Base-by-base conservation (phyloP, 2,113 vertebrate genomes). In the Phaethornis superciliosus region DNA sequence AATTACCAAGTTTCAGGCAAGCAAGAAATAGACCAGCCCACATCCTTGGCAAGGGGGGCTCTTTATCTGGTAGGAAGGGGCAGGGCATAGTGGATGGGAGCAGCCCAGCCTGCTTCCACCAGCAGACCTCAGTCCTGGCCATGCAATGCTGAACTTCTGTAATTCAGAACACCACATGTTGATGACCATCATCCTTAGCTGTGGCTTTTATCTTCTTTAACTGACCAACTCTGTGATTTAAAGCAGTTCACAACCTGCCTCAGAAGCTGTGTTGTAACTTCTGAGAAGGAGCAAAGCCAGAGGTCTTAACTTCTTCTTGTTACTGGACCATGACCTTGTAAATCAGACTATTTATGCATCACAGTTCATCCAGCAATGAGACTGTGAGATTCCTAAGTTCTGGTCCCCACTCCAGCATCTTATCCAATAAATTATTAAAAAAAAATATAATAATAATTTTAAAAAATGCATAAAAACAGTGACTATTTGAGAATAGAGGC, bases 1-100 rank as follows among this genome's bases (percentile, higher is more conserved):
- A 24, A 54, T 51, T 49, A 52, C 24, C 32, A 59, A n/a, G 18
- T 68, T 70, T 74, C 40, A 44, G 40, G 22, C 24, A 93, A 91
- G 33, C 10, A 64, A 35, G 47, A 56, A 12, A 23, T 0, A 20
- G 42, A 52, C 22, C 0, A 0, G 6, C 22, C 33, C 18, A n/a
- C 17, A 15, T 8, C 6, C 20, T 69, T 2, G 9, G 23, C n/a
- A 82, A 58, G 18, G 15, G 0, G 18, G 13, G 21, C 6, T 65
- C 27, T 69, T 71, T 60, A 0, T 0, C 26, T 44, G 42, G 10
- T 19, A 7, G 9, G 13, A 88, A 30, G 17, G 18, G 4, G 5
- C 30, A 60, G 30, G 18, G 9, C 16, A 9, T 10, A 3, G 14
- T 14, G 33, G 0, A 7, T 59, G 60, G 28, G 19, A 88, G 28